A percentile compares a stretch with the other conserved stretches of the same genome.
These are phyloP conservation scores for Dysidea cf. avara DNA, from an alignment of 37 sponge, comb jelly and placozoan species.

Conservation along the genomic window DNA sequence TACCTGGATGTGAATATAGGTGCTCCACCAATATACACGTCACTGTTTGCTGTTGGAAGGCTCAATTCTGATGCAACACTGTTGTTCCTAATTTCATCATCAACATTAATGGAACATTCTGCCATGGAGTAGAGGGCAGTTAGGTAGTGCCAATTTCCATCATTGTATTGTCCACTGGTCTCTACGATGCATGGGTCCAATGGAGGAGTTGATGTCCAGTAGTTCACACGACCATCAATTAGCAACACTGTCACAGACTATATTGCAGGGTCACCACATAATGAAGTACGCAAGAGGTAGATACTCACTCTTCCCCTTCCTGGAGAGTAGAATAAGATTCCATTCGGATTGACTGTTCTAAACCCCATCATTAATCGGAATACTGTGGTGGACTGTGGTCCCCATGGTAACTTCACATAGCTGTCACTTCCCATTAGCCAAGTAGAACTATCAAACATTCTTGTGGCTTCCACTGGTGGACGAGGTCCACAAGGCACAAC, in stretches of 20 bases:
- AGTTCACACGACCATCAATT: not conserved
- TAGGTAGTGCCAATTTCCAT: slow-evolving; percentile 31
- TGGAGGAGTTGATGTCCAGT: no score
- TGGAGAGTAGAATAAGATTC: not conserved
- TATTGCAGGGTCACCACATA: no score
- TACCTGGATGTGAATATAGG: not conserved
- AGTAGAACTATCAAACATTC: slow-evolving; percentile 40
- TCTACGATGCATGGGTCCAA: not conserved
- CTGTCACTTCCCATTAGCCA: slow-evolving; percentile 58
- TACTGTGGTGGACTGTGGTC: not conserved
- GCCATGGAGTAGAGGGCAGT: not conserved
- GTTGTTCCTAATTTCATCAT: not conserved
- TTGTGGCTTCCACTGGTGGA: slow-evolving; percentile 44
- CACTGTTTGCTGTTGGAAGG: not conserved
- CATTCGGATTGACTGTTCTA: slow-evolving; percentile 21
- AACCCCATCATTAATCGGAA: slow-evolving; percentile 16
- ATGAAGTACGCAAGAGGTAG: no score
- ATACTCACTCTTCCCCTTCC: no score
- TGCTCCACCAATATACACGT: slow-evolving; percentile 30
- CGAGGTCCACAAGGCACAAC: slow-evolving; percentile 56
- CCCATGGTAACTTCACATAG: slow-evolving; percentile 1
- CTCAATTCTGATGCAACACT: not conserved
- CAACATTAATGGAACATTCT: slow-evolving; percentile 6
- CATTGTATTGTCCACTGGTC: slow-evolving; percentile 10
- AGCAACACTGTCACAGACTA: no score